Evolutionary conservation across 2,888 invertebrate genomes (phyloP), one percentile per base, ranked within the genome.

Genomic region (Aquatica leii): DNA sequence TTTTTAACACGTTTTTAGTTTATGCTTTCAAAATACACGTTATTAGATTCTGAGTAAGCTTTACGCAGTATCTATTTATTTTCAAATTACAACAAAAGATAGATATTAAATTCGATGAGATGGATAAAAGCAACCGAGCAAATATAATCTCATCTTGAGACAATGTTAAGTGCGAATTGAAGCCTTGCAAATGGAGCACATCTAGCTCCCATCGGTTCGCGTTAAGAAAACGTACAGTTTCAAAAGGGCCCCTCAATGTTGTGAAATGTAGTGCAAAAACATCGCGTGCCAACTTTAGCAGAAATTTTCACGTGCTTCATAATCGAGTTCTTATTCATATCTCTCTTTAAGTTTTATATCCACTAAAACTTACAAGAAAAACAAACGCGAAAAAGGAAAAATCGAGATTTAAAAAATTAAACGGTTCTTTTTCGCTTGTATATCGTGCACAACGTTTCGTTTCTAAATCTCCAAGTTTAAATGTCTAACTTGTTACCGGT

Each of bases 1-100:
- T 55, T 59, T 59, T 65, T 60, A 56, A 52, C 57, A 35, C 43
- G 48, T 58, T 61, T 61, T 50, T 55, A 57, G 53, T 21, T 24
- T 40, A 37, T 31, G 24, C 56, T 55, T 58, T 43, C 2, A 24
- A 24, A 24, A 24, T 24, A 24, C 24, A 24, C 50, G 24, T 24
- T 24, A 24, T 24, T 24, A 24, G 24, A 4, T 24, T 6, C 6
- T 6, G 17, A 14, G 8, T 41, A 15, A 15, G 17, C 41, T 41
- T 24, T 24, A 24, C 24, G 6, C 24, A 24, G 24, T 24, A 24
- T 24, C 24, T 24, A 24, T 24, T 24, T 24, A 24, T 24, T 24
- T 24, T 24, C 24, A 24, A 24, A 24, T 24, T 24, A 24, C 24
- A 24, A 24, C 24, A 24, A 24, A 24, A 6, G 24, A 20, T 20